phyloP scores from a whole-genome alignment of 2,797 vertebrate genomes.

The Antrozous pallidus region DNA sequence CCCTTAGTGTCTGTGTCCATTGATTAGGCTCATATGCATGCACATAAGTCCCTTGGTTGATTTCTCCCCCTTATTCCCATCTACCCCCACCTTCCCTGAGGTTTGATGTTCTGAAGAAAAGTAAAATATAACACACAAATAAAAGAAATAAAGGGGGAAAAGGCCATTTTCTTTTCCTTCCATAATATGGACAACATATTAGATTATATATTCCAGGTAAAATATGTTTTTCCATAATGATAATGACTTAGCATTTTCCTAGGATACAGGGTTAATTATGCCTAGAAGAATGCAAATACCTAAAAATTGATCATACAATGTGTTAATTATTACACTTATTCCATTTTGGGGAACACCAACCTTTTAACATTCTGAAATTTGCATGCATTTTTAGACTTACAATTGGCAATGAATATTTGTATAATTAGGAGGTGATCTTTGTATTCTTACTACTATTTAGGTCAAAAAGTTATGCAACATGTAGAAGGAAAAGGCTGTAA shows the following conservation, averaged over 20 bases:
- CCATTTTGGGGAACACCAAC: background rate
- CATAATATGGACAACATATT: background rate
- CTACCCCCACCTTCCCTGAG: too few relatives aligned
- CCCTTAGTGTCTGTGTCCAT: too few relatives aligned
- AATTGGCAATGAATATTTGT: background rate
- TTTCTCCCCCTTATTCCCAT: too few relatives aligned
- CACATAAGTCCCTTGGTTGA: too few relatives aligned
- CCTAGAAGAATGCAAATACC: background rate
- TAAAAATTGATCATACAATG: background rate
- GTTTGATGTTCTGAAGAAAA: too few relatives aligned
- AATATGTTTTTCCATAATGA: slow-evolving; percentile 6
- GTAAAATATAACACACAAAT: slow-evolving; percentile 16
- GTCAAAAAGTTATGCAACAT: background rate
- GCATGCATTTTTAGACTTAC: background rate
- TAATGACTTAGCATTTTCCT: background rate
- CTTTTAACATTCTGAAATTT: slow-evolving; percentile 26
- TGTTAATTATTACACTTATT: background rate
- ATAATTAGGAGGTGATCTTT: slow-evolving; percentile 15
- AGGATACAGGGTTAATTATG: background rate
- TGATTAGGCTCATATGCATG: too few relatives aligned
- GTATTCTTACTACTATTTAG: background rate
- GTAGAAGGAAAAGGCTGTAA: background rate
- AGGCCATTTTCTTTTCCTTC: background rate
- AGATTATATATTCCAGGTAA: slow-evolving; percentile 5
- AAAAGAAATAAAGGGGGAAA: background rate